phyloP scores from a whole-genome alignment of 37 sponge, comb jelly and placozoan species.

The Axinella damicornis region DNA sequence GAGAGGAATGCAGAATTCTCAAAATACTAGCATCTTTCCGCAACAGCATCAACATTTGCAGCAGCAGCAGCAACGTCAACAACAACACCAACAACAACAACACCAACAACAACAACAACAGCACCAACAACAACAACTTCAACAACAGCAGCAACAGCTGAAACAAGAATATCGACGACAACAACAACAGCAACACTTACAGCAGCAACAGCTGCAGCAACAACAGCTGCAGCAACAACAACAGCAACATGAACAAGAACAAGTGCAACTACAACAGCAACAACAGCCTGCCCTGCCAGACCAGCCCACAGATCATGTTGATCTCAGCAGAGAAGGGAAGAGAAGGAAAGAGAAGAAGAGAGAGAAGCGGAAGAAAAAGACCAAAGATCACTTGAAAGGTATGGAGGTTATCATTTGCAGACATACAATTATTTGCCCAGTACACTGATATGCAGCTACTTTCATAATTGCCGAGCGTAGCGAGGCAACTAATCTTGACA shows the following conservation, averaged over 20 bases:
- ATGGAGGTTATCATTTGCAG: neutral
- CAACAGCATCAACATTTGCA: too few relatives aligned
- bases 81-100: neutral
- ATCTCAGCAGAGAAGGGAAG: neutral
- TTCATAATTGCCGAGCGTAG: too few relatives aligned
- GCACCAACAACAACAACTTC: too few relatives aligned
- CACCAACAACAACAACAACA: neutral
- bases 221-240: neutral
- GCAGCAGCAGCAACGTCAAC: too few relatives aligned
- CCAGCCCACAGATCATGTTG: neutral
- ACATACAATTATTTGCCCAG: too few relatives aligned
- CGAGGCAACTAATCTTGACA: too few relatives aligned
- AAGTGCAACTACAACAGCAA: neutral
- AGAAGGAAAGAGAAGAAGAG: constrained; percentile 29
- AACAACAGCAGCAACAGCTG: too few relatives aligned
- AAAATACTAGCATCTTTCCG: too few relatives aligned
- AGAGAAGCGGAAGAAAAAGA: constrained; percentile 37
- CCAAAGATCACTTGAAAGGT: constrained; percentile 9
- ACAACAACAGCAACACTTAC: neutral
- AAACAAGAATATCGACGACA: too few relatives aligned
- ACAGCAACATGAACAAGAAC: neutral
- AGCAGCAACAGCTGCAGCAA: neutral
- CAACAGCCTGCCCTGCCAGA: neutral
- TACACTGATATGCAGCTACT: too few relatives aligned
- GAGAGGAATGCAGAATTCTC: too few relatives aligned